Base-by-base conservation (phyloP, 2,888 invertebrate species). In the Deilephila elpenor region DNA sequence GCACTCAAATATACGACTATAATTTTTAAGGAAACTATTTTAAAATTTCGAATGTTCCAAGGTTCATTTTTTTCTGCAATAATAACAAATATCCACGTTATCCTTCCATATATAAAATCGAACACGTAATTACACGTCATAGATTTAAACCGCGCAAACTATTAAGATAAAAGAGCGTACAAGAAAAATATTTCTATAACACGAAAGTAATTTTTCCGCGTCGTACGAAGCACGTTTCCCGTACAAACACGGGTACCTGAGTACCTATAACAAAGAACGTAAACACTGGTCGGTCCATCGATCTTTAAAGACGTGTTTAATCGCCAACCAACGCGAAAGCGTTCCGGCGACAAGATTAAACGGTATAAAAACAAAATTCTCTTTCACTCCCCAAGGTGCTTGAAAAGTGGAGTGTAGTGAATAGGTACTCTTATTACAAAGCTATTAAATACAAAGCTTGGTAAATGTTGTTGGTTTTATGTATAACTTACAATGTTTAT, bases 261-360 rank as follows among this genome's bases (percentile, higher is more conserved):
- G 62, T 64, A 72, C 34, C 44, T 44, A 44, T 44, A 79, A 80
- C 78, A 81, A 78, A 75, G 79, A 76, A 78, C 73, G 78, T 77
- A 82, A 83, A 85, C 79, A 80, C 73, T 74, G 78, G 76, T 79
- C 76, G 76, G 72, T 74, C 82, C 79, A 87, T 87, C 87, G 84
- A 87, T 87, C 84, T 86, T 81, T 73, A 80, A 79, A 84, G 86
- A 85, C 83, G 84, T 88, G 87, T 88, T 87, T 88, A 89, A 90
- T 89, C 90, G 86, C 86, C 80, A 80, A 81, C 86, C 87, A 88
- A 87, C 88, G 80, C 72, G 78, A 56, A 77, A 75, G 75, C 75
- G 53, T 60, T 51, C 70, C 59, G 80, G 79, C 81, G 82, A 83
- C 81, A 83, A 85, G 90, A 89, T 89, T 87, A 88, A 88, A 85